Conservation (phyloP, 2,113 vertebrate species). For the Merops nubicus region DNA sequence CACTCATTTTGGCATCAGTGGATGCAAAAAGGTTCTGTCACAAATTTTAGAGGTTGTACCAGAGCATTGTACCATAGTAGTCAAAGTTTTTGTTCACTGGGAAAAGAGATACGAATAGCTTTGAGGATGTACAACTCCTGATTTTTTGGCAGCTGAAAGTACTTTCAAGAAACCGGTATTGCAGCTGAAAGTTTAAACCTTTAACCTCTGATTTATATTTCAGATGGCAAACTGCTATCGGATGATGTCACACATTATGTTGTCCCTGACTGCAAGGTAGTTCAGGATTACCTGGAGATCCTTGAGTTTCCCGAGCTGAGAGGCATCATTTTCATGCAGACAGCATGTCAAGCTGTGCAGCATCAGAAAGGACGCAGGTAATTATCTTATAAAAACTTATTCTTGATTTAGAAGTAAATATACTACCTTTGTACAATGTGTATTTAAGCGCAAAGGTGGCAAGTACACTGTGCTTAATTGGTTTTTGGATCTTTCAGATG, state of each 20-base stretch:
- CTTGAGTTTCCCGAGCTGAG: slow-evolving; percentile 90
- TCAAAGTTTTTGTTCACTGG: background rate
- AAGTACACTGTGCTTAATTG: background rate
- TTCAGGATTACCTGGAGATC: slow-evolving; percentile 91
- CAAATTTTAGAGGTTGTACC: background rate
- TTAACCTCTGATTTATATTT: slow-evolving; percentile 39
- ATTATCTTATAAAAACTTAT: background rate
- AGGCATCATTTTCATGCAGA: slow-evolving; percentile 93
- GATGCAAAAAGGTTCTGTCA: background rate
- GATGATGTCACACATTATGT: slow-evolving; percentile 92
- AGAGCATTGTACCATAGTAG: background rate
- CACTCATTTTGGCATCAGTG: background rate
- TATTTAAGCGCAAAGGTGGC: background rate
- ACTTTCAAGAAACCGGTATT: background rate
- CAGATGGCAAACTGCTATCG: slow-evolving; percentile 88
- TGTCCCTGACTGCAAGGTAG: slow-evolving; percentile 89
- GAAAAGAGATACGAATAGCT: background rate
- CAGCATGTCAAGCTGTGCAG: slow-evolving; percentile 89
- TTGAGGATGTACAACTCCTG: background rate
- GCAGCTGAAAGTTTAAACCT: slow-evolving; percentile 2
- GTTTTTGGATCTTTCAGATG: background rate
- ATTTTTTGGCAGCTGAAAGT: background rate
- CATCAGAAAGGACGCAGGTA: slow-evolving; percentile 93
- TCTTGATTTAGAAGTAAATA: background rate
- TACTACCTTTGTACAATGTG: background rate